These are phyloP conservation scores for Cantharis lateralis DNA, from an alignment of 2,888 invertebrate species.

Conservation along the genomic window DNA sequence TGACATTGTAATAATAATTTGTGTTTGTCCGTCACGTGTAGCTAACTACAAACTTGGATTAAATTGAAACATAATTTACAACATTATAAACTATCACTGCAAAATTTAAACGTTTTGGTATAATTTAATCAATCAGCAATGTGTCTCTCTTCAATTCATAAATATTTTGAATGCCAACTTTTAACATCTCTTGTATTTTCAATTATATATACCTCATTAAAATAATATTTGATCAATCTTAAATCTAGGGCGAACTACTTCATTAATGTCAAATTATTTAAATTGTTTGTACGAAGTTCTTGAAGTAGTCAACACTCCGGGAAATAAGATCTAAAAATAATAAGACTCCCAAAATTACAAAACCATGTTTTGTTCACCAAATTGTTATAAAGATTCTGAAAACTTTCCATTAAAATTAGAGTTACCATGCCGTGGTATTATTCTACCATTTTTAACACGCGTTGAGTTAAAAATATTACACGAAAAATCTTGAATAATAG, in stretches of 20 bases:
- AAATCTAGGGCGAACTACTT: slow-evolving; percentile 10
- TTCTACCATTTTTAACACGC: too few relatives aligned
- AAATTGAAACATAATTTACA: neutral
- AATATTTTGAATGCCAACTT: neutral
- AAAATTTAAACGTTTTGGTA: neutral
- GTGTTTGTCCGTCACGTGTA: neutral
- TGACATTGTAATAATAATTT: neutral
- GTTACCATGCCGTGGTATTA: neutral
- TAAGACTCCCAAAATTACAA: neutral
- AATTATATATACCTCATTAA: slow-evolving; percentile 3
- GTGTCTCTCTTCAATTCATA: neutral
- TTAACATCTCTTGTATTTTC: neutral
- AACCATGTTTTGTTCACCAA: neutral
- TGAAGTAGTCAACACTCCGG: slow-evolving; percentile 2
- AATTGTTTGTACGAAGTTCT: slow-evolving; percentile 4
- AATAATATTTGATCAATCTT: slow-evolving; percentile 10
- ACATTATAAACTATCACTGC: neutral
- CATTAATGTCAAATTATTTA: slow-evolving; percentile 13
- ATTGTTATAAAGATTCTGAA: neutral
- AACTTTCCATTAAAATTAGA: neutral
- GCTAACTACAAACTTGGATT: neutral
- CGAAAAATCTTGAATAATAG: too few relatives aligned
- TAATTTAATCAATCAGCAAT: neutral
- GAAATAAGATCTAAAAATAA: slow-evolving; percentile 4
- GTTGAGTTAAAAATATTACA: too few relatives aligned